Base-by-base conservation (phyloP, 1,140 invertebrate species). In the Dendroctonus ponderosae region DNA sequence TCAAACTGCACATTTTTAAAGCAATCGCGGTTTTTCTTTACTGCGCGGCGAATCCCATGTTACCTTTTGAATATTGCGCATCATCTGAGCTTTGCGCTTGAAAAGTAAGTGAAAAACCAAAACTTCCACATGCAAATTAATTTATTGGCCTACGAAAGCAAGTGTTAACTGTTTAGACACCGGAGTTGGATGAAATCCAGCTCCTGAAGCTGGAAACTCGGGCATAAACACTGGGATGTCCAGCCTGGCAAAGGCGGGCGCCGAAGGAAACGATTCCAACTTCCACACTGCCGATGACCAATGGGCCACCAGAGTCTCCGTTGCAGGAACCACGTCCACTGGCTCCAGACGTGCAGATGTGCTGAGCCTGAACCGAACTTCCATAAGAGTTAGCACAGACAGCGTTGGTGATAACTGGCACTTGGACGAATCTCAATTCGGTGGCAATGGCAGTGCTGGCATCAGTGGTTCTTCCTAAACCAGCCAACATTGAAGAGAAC, bases 261-360 rank as follows among this genome's bases (percentile, higher is more conserved):
- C 63, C 63, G 48, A 67, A 43, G 9, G 68, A 69, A 5, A 61
- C 63, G 11, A 69, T 38, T 41, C 68, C 68, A 44, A 69, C 63
- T 42, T 69, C 63, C 9, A 50, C 46, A 0, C 56, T 49, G 7
- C 53, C 42, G 11, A 54, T 14, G 6, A 61, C 40, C 44, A 70
- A 59, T 39, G 69, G 58, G 40, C 65, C 69, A 12, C 69, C 69
- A 26, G 26, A 26, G 26, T 26, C 26, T 26, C 26, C 26, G 3
- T 26, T 26, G 26, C 26, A 26, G 26, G 59, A 51, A 9, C 65
- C 65, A 6, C 49, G 48, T 5, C 38, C 44, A n/a, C 49, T 14
- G n/a, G 15, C 6, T 38, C 67, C 67, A 5, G 40, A 65, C 4
- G 67, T 68, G 46, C 67, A 68, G 8, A 68, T 68, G 11, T 60